Base-by-base conservation (phyloP, 2,797 vertebrate species). In the Acanthurus tractus region DNA sequence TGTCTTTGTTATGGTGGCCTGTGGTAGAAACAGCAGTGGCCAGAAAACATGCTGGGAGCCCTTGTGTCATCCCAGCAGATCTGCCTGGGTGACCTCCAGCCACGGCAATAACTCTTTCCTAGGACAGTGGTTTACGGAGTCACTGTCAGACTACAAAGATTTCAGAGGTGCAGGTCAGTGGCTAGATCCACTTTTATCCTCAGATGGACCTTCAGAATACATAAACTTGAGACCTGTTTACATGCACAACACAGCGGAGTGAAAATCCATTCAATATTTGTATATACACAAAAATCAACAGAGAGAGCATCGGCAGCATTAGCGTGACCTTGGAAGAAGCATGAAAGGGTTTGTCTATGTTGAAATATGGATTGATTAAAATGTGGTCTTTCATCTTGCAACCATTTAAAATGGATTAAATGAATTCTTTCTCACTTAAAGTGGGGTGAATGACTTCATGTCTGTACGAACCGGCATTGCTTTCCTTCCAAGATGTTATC, bases 1-100 rank as follows among this genome's bases (percentile, higher is more conserved):
- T 38, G 83, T 89, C 92, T 95, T 94, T 95, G 93, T 93, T 93
- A 70, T 62, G 75, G 87, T 90, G 89, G 75, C 86, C 42, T 36
- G 54, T 66, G 54, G 63, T 59, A 67, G 81, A 88, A 88, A 72
- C 88, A 82, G 83, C 85, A 86, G 81, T 76, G 52, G 77, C 81
- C 73, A 82, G 70, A 73, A 78, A 87, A 75, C 87, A 82, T 83
- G 86, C 91, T 87, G 87, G 63, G 89, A 89, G 83, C 80, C 86
- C 79, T 84, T 79, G 87, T 79, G 78, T 52, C 79, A 82, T 86
- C 88, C 86, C 88, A 81, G 67, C 79, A 78, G 88, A 89, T 78
- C 68, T 63, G 83, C 70, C 81, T 86, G 89, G 80, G 78, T 89
- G 89, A 92, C 90, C 91, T 92, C 87, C 84, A 89, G 77, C 56